Base-by-base conservation (phyloP, 2,797 vertebrate genomes). In the Acridotheres tristis region DNA sequence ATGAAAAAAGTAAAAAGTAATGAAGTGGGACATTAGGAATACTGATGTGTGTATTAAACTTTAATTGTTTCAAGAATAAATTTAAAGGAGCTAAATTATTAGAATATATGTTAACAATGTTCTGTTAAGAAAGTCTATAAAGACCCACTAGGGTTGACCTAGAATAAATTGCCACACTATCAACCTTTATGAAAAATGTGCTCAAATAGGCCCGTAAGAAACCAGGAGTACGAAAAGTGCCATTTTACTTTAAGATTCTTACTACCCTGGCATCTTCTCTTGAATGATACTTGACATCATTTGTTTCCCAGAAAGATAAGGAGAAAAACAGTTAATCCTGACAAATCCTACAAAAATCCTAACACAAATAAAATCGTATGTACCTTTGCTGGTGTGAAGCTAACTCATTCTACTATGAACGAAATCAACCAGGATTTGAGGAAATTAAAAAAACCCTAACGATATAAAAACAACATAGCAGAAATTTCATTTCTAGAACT, bases 401-500 rank as follows among this genome's bases (percentile, higher is more conserved):
- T 29, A 87, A 76, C 29, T 80, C 32, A 26, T n/a, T 54, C 58
- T 65, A 22, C 47, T 61, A 54, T 40, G 42, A 93, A 77, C 16
- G 74, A 71, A 83, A 82, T n/a, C 45, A 57, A 40, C 3, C 9
- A 36, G 50, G 25, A 85, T 47, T 57, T 80, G 61, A 67, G 21
- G n/a, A 68, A 71, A 63, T 26, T 42, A 30, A 36, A 42, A n/a
- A 5, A 0, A 0, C 10, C 3, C 10, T 9, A 26, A 51, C 34
- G 8, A 19, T 14, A 23, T 19, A 23, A 82, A 79, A 73, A 16
- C 5, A 80, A n/a, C 34, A 63, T 5, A 66, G 30, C 5, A 69
- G 20, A 68, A 58, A 9, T 63, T 78, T 69, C 1, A 81, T 62
- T 88, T 72, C 42, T 57, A 48, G 29, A 74, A 40, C 32, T 80